Percentiles rank a stretch among this genome's conserved stretches.
Evolutionary conservation across 1,140 invertebrate species (phyloP).

Genomic region (Sitobion miscanthi): DNA sequence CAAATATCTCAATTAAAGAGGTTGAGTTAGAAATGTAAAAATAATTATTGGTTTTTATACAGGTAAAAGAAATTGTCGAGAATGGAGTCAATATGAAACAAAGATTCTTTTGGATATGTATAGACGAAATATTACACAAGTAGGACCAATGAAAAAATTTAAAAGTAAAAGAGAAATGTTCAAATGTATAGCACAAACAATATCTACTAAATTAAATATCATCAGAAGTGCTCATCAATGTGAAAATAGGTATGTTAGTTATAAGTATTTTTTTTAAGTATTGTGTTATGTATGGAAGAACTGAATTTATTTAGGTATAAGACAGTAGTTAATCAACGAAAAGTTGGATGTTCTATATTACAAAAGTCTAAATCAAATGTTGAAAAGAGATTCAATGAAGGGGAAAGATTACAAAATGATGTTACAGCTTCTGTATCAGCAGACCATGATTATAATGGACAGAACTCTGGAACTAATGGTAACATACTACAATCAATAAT

Average conservation of each 20-base stretch:
- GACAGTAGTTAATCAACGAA: constrained; percentile 44
- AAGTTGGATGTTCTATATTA: constrained; percentile 24
- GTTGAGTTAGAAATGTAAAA: not conserved
- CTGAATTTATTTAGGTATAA: constrained; percentile 26
- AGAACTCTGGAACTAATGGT: constrained; percentile 32
- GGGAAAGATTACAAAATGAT: constrained; percentile 8
- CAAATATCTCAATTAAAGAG: not conserved
- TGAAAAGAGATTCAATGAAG: constrained; percentile 2
- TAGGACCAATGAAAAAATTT: constrained; percentile 51
- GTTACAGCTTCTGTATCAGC: constrained; percentile 42
- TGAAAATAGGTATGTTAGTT: constrained; percentile 48
- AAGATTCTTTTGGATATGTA: constrained; percentile 53
- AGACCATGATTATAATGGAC: constrained; percentile 51
- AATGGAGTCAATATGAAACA: constrained; percentile 54
- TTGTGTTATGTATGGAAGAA: not conserved
- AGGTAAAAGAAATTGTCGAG: constrained; percentile 49
- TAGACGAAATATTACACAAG: constrained; percentile 46
- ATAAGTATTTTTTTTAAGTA: not conserved
- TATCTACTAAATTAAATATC: constrained; percentile 42
- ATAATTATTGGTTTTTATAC: not conserved
- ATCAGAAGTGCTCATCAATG: constrained; percentile 50
- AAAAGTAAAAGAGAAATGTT: constrained; percentile 54
- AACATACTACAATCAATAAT: not conserved
- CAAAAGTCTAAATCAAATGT: not conserved
- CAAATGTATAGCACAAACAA: constrained; percentile 34